Evolutionary conservation across 2,797 vertebrate genomes (phyloP).

Genomic region (Karalla daura): DNA sequence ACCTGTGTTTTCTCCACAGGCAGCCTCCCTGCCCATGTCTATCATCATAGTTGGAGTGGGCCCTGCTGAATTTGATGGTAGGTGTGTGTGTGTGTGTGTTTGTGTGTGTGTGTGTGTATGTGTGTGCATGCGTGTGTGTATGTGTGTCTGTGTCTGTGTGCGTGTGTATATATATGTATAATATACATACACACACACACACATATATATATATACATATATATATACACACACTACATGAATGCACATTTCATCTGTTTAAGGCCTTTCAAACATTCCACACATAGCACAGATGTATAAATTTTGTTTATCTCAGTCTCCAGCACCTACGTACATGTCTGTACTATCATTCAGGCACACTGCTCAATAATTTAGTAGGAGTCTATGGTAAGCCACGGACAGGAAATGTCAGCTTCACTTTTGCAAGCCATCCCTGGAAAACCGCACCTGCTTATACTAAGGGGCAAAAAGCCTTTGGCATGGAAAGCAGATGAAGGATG

Average conservation of each 20-base stretch:
- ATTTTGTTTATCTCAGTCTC: not conserved
- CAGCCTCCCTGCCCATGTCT: conserved; percentile 90
- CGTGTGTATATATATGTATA: not conserved
- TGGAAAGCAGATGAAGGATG: not conserved
- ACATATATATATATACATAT: not conserved
- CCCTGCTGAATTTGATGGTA: conserved; percentile 93
- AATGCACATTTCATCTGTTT: not conserved
- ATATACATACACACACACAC: not conserved
- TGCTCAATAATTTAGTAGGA: conserved; percentile 15
- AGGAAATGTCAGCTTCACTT: conserved; percentile 9
- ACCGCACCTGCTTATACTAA: not conserved
- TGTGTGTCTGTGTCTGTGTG: not conserved
- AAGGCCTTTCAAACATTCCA: not conserved
- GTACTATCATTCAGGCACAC: conserved; percentile 3
- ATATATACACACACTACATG: not conserved
- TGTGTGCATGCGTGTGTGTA: conserved; percentile 4
- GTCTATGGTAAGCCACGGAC: not conserved
- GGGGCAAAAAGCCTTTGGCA: not conserved
- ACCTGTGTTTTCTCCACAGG: conserved; percentile 75
- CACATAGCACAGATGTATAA: not conserved
- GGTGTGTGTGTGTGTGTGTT: conserved; percentile 46
- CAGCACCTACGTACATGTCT: not conserved
- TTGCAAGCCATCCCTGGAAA: conserved; percentile 1
- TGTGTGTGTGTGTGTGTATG: not conserved
- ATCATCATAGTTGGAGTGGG: conserved; percentile 94